Conservation (phyloP, 2,113 vertebrate genomes). For the Atractosteus spatula region DNA sequence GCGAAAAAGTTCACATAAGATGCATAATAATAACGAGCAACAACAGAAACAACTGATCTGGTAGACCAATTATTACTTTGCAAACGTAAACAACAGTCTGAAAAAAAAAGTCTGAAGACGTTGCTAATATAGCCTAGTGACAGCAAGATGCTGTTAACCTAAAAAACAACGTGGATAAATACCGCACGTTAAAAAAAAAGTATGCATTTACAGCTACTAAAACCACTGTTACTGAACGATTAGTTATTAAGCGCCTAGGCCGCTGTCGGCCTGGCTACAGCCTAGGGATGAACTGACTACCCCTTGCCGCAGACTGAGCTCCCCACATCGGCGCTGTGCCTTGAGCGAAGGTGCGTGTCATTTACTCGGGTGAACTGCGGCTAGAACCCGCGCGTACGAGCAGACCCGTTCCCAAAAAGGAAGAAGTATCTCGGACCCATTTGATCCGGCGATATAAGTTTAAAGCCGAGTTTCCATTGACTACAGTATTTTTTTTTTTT, state of each 20-base stretch:
- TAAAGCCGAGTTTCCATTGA: slow-evolving; percentile 32
- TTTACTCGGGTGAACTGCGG: slow-evolving; percentile 32
- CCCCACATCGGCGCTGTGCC: slow-evolving; percentile 39
- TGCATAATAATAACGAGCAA: too few relatives aligned
- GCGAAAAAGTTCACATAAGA: background rate
- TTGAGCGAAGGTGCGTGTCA: slow-evolving; percentile 40
- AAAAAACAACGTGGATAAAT: too few relatives aligned
- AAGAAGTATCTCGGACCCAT: slow-evolving; percentile 26
- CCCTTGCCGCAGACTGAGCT: slow-evolving; percentile 47
- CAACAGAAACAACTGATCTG: too few relatives aligned
- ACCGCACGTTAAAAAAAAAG: too few relatives aligned
- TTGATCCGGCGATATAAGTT: slow-evolving; percentile 51
- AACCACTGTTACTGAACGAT: background rate
- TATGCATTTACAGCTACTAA: too few relatives aligned
- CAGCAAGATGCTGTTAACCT: too few relatives aligned
- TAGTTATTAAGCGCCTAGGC: slow-evolving; percentile 22
- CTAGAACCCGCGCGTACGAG: slow-evolving; percentile 22
- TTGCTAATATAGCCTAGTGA: too few relatives aligned
- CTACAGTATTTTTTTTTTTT: slow-evolving; percentile 47
- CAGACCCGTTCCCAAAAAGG: slow-evolving; percentile 33
- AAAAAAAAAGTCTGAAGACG: too few relatives aligned
- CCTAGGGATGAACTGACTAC: slow-evolving; percentile 43
- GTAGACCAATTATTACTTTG: too few relatives aligned
- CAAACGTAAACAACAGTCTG: too few relatives aligned
- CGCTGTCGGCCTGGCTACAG: slow-evolving; percentile 29